phyloP scores from a whole-genome alignment of 2,113 vertebrate species.

The Trematocara stigmaticum region DNA sequence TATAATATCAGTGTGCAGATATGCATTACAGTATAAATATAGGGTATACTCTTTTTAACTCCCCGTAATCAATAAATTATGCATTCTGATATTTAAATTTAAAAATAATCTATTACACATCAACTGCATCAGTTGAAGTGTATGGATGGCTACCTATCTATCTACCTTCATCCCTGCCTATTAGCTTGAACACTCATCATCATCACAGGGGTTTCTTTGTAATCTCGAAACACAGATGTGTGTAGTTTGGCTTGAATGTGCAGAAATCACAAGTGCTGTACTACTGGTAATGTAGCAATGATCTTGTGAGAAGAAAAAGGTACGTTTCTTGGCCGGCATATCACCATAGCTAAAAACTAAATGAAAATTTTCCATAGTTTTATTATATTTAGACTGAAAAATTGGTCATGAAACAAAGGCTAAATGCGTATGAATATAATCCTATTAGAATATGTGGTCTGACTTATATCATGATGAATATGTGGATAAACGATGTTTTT shows the following conservation, averaged over 20 bases:
- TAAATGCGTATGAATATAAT: not conserved
- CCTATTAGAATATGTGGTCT: not conserved
- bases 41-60: not conserved
- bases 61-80: not conserved
- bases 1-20: no score
- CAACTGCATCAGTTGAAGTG: not conserved
- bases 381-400: not conserved
- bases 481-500: not conserved
- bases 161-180: not conserved
- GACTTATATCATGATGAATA: not conserved
- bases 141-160: not conserved
- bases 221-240: not conserved
- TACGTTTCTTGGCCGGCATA: rapidly evolving
- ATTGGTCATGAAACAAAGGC: not conserved
- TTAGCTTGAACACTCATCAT: not conserved
- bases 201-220: not conserved
- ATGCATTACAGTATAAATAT: no score
- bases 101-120: not conserved
- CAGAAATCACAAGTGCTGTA: not conserved
- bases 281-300: not conserved
- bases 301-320: not conserved
- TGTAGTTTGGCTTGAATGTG: not conserved
- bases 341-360: not conserved
- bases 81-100: not conserved
- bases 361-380: not conserved